phyloP scores from a whole-genome alignment of 1,140 invertebrate species.

The Myzus persicae region DNA sequence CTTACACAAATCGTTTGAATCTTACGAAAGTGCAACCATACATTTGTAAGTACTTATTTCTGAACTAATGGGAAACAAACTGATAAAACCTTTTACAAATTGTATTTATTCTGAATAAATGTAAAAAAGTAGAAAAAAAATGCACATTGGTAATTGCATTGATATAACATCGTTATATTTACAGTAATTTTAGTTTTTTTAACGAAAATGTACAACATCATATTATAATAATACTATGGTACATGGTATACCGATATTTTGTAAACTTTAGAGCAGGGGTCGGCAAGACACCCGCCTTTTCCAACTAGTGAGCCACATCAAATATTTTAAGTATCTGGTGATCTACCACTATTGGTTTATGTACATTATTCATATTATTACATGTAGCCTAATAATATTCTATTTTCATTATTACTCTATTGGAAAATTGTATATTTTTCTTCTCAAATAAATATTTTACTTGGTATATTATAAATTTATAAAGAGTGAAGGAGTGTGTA shows the following conservation, averaged over 20 bases:
- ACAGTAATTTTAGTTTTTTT: not conserved
- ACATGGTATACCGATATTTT: not conserved
- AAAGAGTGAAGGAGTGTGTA: too few species aligned
- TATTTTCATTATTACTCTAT: too few species aligned
- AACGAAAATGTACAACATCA: too few species aligned
- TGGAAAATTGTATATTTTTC: too few species aligned
- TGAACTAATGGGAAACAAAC: not conserved
- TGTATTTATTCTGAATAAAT: not conserved
- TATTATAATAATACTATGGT: not conserved
- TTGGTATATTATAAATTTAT: too few species aligned
- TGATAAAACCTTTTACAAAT: not conserved
- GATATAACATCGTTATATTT: not conserved
- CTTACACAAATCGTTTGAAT: not conserved
- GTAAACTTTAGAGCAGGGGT: not conserved
- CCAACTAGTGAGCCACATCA: too few species aligned
- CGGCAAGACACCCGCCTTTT: too few species aligned
- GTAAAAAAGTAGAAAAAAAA: not conserved
- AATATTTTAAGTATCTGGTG: too few species aligned
- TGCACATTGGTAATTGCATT: not conserved
- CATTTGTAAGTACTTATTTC: not conserved
- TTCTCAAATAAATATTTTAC: too few species aligned
- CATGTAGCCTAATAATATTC: too few species aligned
- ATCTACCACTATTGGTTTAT: too few species aligned
- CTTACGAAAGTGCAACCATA: not conserved
- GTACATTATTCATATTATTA: too few species aligned